Base-by-base conservation (phyloP, 1,140 invertebrate genomes). In the Trichonephila inaurata region DNA sequence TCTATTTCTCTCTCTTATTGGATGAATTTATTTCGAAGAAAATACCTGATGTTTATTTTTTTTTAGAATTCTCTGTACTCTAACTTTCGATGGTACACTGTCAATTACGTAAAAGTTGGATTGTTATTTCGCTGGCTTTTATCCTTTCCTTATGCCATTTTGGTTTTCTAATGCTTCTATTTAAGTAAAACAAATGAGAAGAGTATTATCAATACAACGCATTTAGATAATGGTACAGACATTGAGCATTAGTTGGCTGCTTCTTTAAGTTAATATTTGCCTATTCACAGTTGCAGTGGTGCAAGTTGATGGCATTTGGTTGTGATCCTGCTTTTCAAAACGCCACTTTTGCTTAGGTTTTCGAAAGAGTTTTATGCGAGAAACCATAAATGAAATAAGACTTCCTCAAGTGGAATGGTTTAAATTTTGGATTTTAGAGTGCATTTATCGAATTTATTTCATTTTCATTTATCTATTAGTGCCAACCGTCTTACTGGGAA, bases 281-380 rank as follows among this genome's bases (percentile, higher is more conserved):
- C 6, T 16, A 64, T 64, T 64, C 21, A 64, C 16, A 19, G 19
- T 21, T 6, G 4, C 0, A 64, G 21, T 64, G 62, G 62, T 19
- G 16, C 18, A 64, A 19, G 62, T 64, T 18, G 62, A 64, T 64
- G 51, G 51, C 51, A 51, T 51, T 51, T 51, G 51, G 51, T 51
- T 51, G 21, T 64, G 62, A 64, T 64, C 16, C 62, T 64, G 62
- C 18, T n/a, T 77, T 40, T 7, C 24, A 24, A 51, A 77, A 24
- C n/a, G 72, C 72, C 72, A 77, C 72, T 77, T 77, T 77, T 77
- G n/a, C 72, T 77, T 64, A 40, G n/a, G 24, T 77, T 77, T 77
- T 28, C 72, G 12, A 77, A 40, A 77, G 72, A n/a, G 12, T 51
- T 51, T 51, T 51, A 51, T 51, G 6, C 51, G 51, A 77, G 51